A percentile compares a stretch with the other conserved stretches of the same genome.
These are phyloP conservation scores for Oreohelix idahoensis DNA, from an alignment of 1,140 invertebrate genomes.

Conservation along the genomic window DNA sequence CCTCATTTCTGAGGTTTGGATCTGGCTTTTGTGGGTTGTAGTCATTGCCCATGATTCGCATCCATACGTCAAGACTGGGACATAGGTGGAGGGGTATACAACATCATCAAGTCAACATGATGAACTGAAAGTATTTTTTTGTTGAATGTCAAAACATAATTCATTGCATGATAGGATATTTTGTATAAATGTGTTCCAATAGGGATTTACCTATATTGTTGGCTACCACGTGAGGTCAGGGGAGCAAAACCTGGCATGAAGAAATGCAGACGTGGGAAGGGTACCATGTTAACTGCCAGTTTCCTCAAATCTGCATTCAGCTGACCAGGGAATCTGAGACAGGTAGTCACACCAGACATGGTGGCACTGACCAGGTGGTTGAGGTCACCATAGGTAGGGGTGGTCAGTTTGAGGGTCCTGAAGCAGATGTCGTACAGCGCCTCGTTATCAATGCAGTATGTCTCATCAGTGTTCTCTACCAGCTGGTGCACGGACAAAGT, in stretches of 20 bases:
- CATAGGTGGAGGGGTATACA: too few species aligned
- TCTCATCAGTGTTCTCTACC: constrained; percentile 78
- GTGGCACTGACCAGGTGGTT: constrained; percentile 74
- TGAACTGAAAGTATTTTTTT: too few species aligned
- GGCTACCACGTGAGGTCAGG: constrained; percentile 82
- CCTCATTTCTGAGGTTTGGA: too few species aligned
- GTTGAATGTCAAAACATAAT: too few species aligned
- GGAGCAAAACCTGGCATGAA: constrained; percentile 98
- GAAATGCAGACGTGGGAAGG: constrained; percentile 94
- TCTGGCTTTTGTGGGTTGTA: too few species aligned
- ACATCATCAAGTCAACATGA: too few species aligned
- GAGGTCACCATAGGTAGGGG: constrained; percentile 72
- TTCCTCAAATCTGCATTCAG: constrained; percentile 84
- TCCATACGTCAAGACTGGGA: too few species aligned
- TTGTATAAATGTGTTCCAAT: not conserved
- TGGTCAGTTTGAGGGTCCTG: constrained; percentile 87
- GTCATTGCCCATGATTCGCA: too few species aligned
- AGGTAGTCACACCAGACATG: constrained; percentile 84
- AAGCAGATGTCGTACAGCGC: constrained; percentile 93
- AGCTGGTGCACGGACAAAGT: constrained; percentile 84
- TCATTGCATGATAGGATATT: too few species aligned
- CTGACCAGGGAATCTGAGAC: constrained; percentile 74
- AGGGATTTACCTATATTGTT: constrained; percentile 64
- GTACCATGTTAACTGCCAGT: constrained; percentile 75
- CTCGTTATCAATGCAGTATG: constrained; percentile 27